A percentile compares a stretch with the other conserved stretches of the same genome.
phyloP scores from a whole-genome alignment of 2,113 vertebrate genomes.

The Malurus alboscapulatus region DNA sequence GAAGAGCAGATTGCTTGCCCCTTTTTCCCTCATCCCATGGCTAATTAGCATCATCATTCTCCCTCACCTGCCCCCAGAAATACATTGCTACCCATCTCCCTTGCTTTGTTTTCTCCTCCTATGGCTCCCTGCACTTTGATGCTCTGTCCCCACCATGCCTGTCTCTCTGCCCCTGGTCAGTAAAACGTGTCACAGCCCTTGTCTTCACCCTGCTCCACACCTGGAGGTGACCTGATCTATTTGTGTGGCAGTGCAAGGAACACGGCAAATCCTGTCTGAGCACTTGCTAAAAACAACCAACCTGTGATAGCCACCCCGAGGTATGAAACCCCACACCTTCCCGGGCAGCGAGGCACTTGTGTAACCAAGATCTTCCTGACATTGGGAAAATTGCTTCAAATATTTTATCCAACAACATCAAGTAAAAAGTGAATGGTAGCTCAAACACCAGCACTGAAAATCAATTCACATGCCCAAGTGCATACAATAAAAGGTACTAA shows the following conservation, averaged over 20 bases:
- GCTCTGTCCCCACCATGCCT: not conserved
- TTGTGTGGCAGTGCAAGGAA: not conserved
- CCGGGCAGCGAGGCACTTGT: not conserved
- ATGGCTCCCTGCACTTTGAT: not conserved
- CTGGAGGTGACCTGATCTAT: not conserved
- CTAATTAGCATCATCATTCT: not conserved
- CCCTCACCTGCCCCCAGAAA: not conserved
- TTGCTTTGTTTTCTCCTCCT: not conserved
- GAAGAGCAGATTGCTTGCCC: not conserved
- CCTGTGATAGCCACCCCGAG: not conserved
- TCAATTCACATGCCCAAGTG: not conserved
- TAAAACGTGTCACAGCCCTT: rapidly evolving
- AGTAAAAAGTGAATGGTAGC: not conserved
- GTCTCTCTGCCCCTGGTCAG: not conserved
- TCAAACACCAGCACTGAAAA: not conserved
- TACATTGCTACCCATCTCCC: rapidly evolving
- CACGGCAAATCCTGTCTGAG: not conserved
- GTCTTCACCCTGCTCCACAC: not conserved
- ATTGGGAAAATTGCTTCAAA: not conserved
- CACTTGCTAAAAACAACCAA: not conserved
- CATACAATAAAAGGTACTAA: not conserved
- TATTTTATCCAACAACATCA: not conserved
- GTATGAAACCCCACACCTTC: not conserved
- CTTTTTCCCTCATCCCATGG: rapidly evolving
- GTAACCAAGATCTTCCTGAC: not conserved